Evolutionary conservation across 2,888 invertebrate species (phyloP), one percentile per base, ranked within the genome.

Genomic region (Linyphia triangularis): DNA sequence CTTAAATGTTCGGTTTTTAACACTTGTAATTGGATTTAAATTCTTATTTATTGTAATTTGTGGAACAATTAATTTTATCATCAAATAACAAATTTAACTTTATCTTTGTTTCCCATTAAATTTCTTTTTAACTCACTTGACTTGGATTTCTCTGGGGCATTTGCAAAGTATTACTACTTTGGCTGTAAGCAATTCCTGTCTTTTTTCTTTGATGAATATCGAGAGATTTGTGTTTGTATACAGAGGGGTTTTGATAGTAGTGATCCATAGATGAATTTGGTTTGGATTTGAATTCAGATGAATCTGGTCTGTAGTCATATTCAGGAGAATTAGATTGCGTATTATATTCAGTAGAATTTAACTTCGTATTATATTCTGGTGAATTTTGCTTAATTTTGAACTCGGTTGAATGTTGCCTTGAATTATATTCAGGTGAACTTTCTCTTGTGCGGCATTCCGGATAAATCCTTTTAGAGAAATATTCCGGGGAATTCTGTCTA

Each of bases 341-440:
- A 5, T 33, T 16, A n/a, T 40, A 33, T n/a, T 78, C 77, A 5
- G 77, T 61, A 0, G 77, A 77, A 24, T 61, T 77, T 61, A 24
- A 9, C 22, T 26, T 59, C 22, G 59, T 33, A 1, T 37, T 19
- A 13, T 61, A 33, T 61, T 75, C 75, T 4, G 61, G 61, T 10
- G 75, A 61, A 1, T 59, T 61, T 16, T 75, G 61, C 37, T 22
- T 57, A 22, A 24, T 59, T 16, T 22, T 19, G 24, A 22, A 59
- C 10, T 59, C 19, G n/a, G 30, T 26, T 3, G 73, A 73, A 30
- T 51, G 57, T 59, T 30, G 73, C 5, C n/a, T 69, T 19, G 33
- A 37, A n/a, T 6, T 9, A 28, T 57, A 59, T 30, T 73, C 73
- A 30, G 73, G 30, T 4, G 57, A 57, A 30, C 19, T 57, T 61